Evolutionary conservation across 53 echinoderm and acorn worm genomes (phyloP).

Genomic region (Arbacia lixula): DNA sequence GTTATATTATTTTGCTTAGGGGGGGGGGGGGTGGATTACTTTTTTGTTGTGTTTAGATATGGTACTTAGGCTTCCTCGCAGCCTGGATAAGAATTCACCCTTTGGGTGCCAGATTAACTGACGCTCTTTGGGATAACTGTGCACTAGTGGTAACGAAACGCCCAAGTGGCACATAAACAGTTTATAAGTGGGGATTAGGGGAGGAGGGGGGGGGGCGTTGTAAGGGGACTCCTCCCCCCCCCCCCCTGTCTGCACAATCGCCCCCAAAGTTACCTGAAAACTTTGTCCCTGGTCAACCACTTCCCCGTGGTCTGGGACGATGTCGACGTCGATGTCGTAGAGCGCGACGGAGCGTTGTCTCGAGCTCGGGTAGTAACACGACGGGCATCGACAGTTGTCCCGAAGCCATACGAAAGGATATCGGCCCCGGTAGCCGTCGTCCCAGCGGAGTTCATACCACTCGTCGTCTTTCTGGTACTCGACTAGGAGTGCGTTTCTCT

Average conservation of each 20-base stretch:
- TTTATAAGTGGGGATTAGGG: too few species aligned
- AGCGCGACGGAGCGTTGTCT: slow-evolving; percentile 35
- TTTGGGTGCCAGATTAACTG: too few species aligned
- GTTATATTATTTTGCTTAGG: too few species aligned
- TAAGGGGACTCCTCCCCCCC: too few species aligned
- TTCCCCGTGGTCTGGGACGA: slow-evolving; percentile 48
- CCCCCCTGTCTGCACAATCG: too few species aligned
- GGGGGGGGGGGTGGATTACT: too few species aligned
- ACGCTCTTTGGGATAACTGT: too few species aligned
- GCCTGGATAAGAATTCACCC: too few species aligned
- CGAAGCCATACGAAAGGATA: slow-evolving; percentile 87
- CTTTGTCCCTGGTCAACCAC: slow-evolving; percentile 23
- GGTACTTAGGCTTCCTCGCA: too few species aligned
- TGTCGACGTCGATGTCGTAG: slow-evolving; percentile 57
- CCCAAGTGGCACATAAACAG: background rate
- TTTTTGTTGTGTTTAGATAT: too few species aligned
- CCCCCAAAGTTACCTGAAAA: slow-evolving; percentile 37
- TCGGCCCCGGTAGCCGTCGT: slow-evolving; percentile 37
- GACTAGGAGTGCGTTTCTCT: background rate
- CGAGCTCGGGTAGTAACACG: slow-evolving; percentile 63
- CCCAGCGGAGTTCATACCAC: slow-evolving; percentile 54
- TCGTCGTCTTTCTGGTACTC: background rate
- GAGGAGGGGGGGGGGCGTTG: too few species aligned
- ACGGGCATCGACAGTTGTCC: slow-evolving; percentile 72
- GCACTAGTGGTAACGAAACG: too few species aligned